Conservation (phyloP, 1,140 invertebrate genomes). For the Hypsibius dujardini region DNA sequence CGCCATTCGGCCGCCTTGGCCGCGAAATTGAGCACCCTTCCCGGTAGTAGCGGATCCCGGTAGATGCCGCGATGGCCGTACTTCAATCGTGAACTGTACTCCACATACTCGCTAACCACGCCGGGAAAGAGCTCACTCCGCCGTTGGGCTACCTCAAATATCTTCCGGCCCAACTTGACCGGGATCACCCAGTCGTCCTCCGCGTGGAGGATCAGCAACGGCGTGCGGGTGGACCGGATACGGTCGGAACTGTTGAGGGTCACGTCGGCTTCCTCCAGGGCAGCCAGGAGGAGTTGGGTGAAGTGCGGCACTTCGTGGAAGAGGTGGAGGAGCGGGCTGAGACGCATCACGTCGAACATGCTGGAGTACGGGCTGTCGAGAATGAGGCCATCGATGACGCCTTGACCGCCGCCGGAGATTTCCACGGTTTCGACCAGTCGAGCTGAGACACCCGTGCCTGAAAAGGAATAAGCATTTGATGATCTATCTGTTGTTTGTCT, state of each 20-base stretch:
- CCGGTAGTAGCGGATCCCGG: not conserved
- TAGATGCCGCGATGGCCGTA: conserved; percentile 9
- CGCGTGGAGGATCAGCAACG: conserved; percentile 68
- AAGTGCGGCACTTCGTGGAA: not conserved
- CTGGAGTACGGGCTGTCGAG: conserved; percentile 4
- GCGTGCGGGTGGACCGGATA: conserved; percentile 42
- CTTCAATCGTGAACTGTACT: not conserved
- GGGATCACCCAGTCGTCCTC: conserved; percentile 69
- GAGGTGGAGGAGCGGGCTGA: not conserved
- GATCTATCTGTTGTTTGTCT: too few species aligned
- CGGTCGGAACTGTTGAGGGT: not conserved
- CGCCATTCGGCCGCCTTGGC: not conserved
- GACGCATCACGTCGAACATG: conserved; percentile 5
- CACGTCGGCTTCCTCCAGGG: not conserved
- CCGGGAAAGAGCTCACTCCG: not conserved
- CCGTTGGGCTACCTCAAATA: not conserved
- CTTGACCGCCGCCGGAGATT: not conserved
- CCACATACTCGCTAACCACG: not conserved
- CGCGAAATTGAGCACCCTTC: not conserved
- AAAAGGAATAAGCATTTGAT: too few species aligned
- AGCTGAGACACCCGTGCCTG: not conserved
- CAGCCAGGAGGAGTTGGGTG: not conserved
- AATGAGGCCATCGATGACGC: not conserved
- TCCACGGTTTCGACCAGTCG: not conserved
- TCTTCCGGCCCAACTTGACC: conserved; percentile 42